These are phyloP conservation scores for Rousettus leschenaultii DNA, from an alignment of 2,113 vertebrate species.

Conservation along the genomic window DNA sequence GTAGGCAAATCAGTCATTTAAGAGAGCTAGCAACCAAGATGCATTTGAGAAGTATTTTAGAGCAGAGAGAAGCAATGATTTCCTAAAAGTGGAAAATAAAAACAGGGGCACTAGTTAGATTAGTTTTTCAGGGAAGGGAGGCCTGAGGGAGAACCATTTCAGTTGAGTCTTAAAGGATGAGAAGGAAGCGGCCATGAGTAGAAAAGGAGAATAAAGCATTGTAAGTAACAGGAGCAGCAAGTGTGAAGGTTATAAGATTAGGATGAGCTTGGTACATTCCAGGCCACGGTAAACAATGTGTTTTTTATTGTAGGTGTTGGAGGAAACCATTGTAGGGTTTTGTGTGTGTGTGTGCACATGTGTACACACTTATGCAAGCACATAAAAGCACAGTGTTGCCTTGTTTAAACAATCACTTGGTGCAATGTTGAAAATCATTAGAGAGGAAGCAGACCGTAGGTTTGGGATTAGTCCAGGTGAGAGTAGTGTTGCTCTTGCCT, in stretches of 20 bases:
- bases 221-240: background rate
- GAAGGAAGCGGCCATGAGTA: background rate
- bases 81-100: background rate
- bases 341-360: too few species aligned
- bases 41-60: background rate
- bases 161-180: background rate
- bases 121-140: background rate
- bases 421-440: background rate
- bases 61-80: background rate
- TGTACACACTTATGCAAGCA: background rate
- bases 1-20: background rate
- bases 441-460: background rate
- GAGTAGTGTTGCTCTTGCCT: background rate
- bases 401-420: background rate
- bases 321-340: background rate
- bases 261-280: background rate
- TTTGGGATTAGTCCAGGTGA: background rate
- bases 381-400: background rate
- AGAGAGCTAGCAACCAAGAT: background rate
- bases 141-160: background rate
- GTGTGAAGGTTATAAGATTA: background rate
- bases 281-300: background rate
- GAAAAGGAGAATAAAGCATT: background rate
- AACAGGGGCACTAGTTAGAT: background rate
- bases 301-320: background rate